These are phyloP conservation scores for Catajapyx aquilonaris DNA, from an alignment of 1,140 invertebrate genomes.

Conservation along the genomic window DNA sequence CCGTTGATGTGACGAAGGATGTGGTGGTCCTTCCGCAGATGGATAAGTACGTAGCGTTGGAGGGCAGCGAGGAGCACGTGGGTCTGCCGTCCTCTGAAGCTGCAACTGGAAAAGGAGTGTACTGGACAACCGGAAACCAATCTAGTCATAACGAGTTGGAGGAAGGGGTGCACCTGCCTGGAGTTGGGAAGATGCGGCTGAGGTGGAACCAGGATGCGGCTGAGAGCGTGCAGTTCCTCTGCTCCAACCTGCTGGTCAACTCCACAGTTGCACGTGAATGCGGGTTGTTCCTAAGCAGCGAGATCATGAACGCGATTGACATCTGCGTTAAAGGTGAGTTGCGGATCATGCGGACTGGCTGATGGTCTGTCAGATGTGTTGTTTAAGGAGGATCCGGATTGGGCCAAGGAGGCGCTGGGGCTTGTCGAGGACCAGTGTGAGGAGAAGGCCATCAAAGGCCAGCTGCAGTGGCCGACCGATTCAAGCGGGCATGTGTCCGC, in stretches of 20 bases:
- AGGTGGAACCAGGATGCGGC: no score
- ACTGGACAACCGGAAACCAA: no score
- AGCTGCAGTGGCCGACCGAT: conserved; percentile 6
- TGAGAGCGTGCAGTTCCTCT: conserved; percentile 2
- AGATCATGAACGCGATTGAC: conserved; percentile 7
- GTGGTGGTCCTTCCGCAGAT: no score
- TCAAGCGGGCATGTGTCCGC: neutral
- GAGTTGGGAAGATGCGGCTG: no score
- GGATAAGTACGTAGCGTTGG: no score
- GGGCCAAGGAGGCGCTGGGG: conserved; percentile 6
- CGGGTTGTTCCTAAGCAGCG: conserved; percentile 2
- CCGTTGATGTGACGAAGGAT: no score
- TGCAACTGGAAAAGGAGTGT: no score
- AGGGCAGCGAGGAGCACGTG: no score
- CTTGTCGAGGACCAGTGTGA: conserved; percentile 9
- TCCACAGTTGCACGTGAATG: conserved; percentile 8
- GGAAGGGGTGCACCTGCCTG: no score
- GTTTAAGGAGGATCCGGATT: conserved; percentile 3
- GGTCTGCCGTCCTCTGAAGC: no score
- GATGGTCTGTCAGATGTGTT: conserved; percentile 6
- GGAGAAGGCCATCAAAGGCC: conserved; percentile 6
- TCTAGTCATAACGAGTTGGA: no score
- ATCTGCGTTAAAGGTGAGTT: conserved; percentile 7
- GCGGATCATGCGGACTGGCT: neutral
- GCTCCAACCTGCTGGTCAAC: conserved; percentile 7